Percentiles rank a stretch among this genome's conserved stretches.
phyloP scores from a whole-genome alignment of 2,888 invertebrate genomes.

The Tachystola acroxantha region DNA sequence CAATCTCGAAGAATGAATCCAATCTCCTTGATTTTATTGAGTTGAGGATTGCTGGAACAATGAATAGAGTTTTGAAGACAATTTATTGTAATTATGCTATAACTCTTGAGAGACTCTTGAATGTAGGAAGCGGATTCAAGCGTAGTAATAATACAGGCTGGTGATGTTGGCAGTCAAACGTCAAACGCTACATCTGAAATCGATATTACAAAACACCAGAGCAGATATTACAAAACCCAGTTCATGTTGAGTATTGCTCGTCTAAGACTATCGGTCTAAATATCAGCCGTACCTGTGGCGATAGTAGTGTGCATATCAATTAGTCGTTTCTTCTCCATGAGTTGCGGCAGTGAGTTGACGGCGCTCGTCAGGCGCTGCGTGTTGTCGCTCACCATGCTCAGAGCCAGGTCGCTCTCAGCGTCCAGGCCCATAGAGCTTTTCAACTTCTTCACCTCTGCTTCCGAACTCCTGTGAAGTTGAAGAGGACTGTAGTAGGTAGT shows the following conservation, averaged over 20 bases:
- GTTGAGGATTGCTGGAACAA: slow-evolving; percentile 83
- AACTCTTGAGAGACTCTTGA: too few relatives aligned
- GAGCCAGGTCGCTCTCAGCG: slow-evolving; percentile 90
- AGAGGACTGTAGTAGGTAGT: too few relatives aligned
- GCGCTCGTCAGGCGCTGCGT: slow-evolving; percentile 96
- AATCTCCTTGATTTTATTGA: slow-evolving; percentile 92
- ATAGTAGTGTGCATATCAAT: slow-evolving; percentile 99
- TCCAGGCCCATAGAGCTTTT: slow-evolving; percentile 97
- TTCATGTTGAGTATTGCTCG: too few relatives aligned
- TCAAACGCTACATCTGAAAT: too few relatives aligned
- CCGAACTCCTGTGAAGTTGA: slow-evolving; percentile 78
- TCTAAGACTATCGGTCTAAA: neutral
- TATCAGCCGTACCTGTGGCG: slow-evolving; percentile 84
- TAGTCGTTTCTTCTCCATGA: slow-evolving; percentile 97
- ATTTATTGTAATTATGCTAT: slow-evolving; percentile 6
- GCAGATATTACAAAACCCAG: too few relatives aligned
- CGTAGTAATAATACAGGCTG: too few relatives aligned
- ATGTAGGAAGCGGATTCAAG: too few relatives aligned
- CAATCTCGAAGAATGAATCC: slow-evolving; percentile 97
- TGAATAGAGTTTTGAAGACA: slow-evolving; percentile 2
- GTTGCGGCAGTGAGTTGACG: slow-evolving; percentile 96
- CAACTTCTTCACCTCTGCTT: slow-evolving; percentile 97
- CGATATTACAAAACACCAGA: too few relatives aligned
- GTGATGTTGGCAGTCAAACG: too few relatives aligned
- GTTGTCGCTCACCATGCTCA: slow-evolving; percentile 93